Base-by-base conservation (phyloP, 2,888 invertebrate species). In the Erebia epiphron region DNA sequence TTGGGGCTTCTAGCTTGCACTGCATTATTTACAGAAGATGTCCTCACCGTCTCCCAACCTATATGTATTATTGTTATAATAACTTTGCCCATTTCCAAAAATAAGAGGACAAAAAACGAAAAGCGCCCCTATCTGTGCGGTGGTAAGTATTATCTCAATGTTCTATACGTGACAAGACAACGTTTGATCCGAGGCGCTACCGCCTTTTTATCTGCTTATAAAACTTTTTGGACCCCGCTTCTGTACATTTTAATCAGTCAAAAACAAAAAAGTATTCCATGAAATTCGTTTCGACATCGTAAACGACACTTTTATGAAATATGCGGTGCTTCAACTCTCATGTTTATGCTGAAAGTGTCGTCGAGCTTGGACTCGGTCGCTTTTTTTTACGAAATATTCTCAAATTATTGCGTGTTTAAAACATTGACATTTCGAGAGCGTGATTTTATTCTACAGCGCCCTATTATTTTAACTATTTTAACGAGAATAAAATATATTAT, bases 221-320 rank as follows among this genome's bases (percentile, higher is more conserved):
- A 87, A 87, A 87, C 83, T 83, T 85, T 86, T 88, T 86, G 85
- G 84, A 82, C 79, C 79, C 82, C 81, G 88, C 92, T 89, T 87
- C 90, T 89, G 86, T 92, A 90, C 91, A 92, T 92, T 89, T 91
- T 91, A 91, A 92, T 90, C 86, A 90, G 87, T 75, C 80, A 83
- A 84, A 87, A 87, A 85, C 84, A 75, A 75, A 75, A 84, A 83
- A 80, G 71, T 80, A 81, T 91, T 90, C 89, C 84, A 77, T 85
- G 89, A 90, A 91, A 87, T 89, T 87, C 80, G 86, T 89, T 85
- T 84, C 82, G 83, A 83, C 82, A 84, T 89, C 86, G 82, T 90
- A 86, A 89, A 89, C 79, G 83, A 83, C 81, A 68, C 79, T 78
- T 85, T 84, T 84, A 83, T 87, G 82, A 87, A 84, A 81, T 86